phyloP scores from a whole-genome alignment of 1,140 invertebrate species.

The Elymnias hypermnestra region DNA sequence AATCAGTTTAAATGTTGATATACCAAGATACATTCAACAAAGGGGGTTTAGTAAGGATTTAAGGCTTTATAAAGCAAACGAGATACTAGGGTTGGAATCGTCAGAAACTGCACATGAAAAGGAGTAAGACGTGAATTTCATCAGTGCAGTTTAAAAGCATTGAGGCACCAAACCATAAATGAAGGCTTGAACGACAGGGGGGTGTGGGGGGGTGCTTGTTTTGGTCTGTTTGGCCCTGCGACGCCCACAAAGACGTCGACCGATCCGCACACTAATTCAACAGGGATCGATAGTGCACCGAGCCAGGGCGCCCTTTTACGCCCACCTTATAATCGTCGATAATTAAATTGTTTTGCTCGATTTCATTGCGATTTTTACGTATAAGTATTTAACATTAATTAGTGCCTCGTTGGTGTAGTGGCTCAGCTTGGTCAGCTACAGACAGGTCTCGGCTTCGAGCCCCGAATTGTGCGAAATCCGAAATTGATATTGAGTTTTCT shows the following conservation, averaged over 20 bases:
- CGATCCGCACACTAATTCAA: constrained; percentile 74
- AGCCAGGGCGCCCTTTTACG: constrained; percentile 59
- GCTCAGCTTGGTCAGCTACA: no score
- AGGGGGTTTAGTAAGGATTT: neutral
- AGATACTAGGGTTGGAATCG: neutral
- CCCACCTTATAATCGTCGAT: constrained; percentile 48
- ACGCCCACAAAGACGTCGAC: constrained; percentile 69
- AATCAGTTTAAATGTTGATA: no score
- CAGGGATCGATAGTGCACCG: constrained; percentile 72
- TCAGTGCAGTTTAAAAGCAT: constrained; percentile 43
- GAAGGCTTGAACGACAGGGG: constrained; percentile 56
- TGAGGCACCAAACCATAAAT: constrained; percentile 56
- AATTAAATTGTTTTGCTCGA: constrained; percentile 60
- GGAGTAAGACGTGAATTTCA: constrained; percentile 32
- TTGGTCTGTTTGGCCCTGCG: constrained; percentile 69
- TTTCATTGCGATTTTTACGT: no score
- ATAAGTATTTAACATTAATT: no score
- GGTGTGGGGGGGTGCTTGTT: constrained; percentile 50
- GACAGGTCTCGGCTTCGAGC: no score
- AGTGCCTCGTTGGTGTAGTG: no score
- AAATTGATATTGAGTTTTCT: no score
- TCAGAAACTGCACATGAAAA: neutral
- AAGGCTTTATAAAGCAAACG: no score
- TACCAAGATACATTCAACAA: no score
- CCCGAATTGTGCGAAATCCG: no score